phyloP scores from a whole-genome alignment of 2,888 invertebrate genomes.

The Nasonovia ribisnigri region DNA sequence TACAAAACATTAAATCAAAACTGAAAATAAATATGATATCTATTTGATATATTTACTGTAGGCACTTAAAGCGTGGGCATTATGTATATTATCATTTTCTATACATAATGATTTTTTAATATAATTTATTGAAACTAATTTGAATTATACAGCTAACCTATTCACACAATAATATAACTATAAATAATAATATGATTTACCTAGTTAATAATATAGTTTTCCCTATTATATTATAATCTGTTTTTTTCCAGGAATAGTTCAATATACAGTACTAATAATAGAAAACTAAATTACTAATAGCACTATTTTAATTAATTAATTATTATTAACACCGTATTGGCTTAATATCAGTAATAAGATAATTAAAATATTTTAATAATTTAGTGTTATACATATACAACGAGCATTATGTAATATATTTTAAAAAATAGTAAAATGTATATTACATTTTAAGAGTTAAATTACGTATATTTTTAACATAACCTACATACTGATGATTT shows the following conservation, averaged over 20 bases:
- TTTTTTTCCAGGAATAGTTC: not conserved
- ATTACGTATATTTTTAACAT: not conserved
- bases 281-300: not conserved
- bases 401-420: not conserved
- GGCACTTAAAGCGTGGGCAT: too few relatives aligned
- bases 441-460: not conserved
- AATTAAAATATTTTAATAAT: not conserved
- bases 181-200: not conserved
- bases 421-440: not conserved
- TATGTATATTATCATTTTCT: not conserved
- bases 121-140: not conserved
- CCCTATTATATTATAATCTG: not conserved
- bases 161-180: not conserved
- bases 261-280: not conserved
- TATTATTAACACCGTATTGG: not conserved
- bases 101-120: not conserved
- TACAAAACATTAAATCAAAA: not conserved
- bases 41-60: not conserved
- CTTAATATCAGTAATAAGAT: not conserved
- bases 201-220: not conserved
- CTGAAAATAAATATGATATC: not conserved
- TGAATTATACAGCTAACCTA: not conserved
- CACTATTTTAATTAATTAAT: not conserved
- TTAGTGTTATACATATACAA: not conserved
- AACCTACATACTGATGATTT: not conserved